A percentile compares a stretch with the other conserved stretches of the same genome.
Evolutionary conservation across 2,888 invertebrate species (phyloP).

Genomic region (Pterostichus madidus): DNA sequence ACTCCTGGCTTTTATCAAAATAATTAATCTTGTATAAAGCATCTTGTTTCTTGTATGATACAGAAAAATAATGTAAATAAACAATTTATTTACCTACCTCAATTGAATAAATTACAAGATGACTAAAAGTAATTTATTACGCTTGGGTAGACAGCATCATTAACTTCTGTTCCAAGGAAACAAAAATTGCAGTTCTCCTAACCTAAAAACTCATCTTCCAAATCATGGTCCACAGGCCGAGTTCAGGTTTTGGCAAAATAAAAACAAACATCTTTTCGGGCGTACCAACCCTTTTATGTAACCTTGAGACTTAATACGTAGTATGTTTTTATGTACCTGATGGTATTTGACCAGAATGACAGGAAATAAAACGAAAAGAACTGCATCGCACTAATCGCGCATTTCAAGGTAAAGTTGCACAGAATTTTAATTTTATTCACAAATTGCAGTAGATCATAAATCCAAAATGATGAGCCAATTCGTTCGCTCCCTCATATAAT

Average conservation of each 20-base stretch:
- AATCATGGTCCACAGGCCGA: neutral
- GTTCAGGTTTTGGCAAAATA: neutral
- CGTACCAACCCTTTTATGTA: conserved; percentile 20
- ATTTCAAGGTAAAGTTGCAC: too few relatives aligned
- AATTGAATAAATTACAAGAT: neutral
- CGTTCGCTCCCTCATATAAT: too few relatives aligned
- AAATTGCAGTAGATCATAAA: too few relatives aligned
- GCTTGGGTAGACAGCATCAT: conserved; percentile 9
- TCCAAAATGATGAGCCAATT: too few relatives aligned
- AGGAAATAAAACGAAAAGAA: neutral
- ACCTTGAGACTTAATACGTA: conserved; percentile 35
- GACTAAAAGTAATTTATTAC: neutral
- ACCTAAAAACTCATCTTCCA: conserved; percentile 19
- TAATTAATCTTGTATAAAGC: too few relatives aligned
- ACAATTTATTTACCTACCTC: neutral
- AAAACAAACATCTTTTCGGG: neutral
- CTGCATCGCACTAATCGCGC: too few relatives aligned
- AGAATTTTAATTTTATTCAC: too few relatives aligned
- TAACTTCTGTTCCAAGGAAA: neutral
- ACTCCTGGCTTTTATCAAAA: too few relatives aligned
- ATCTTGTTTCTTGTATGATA: too few relatives aligned
- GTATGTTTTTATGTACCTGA: neutral
- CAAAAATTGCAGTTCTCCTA: conserved; percentile 17
- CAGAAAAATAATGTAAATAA: too few relatives aligned
- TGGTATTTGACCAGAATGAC: neutral